phyloP scores from a whole-genome alignment of 2,797 vertebrate genomes.

The Amphiprion clarkii region DNA sequence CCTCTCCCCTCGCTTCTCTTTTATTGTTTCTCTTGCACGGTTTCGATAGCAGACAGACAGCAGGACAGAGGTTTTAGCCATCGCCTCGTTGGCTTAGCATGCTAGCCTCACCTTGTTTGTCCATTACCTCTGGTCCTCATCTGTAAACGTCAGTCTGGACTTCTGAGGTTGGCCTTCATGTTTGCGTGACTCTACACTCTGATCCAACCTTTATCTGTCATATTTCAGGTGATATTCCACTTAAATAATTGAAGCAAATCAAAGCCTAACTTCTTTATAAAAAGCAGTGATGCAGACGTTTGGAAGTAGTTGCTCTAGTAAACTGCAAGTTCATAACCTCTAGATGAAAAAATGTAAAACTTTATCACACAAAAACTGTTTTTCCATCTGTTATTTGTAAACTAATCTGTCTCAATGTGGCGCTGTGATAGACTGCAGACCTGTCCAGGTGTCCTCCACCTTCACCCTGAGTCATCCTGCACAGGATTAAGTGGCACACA shows the following conservation, averaged over 20 bases:
- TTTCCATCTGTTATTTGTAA: not conserved
- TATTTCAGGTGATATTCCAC: constrained; percentile 39
- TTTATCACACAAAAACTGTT: not conserved
- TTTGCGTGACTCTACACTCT: constrained; percentile 36
- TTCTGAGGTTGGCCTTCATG: constrained; percentile 31
- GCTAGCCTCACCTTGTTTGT: constrained; percentile 68
- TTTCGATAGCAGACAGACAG: constrained; percentile 68
- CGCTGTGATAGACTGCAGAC: too few relatives aligned
- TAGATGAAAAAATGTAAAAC: not conserved
- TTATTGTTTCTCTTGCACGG: constrained; percentile 51
- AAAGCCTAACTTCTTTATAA: not conserved
- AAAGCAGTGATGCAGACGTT: too few relatives aligned
- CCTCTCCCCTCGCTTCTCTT: constrained; percentile 12
- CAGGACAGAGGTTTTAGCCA: constrained; percentile 70
- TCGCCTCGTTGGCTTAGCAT: constrained; percentile 46
- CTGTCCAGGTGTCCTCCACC: too few relatives aligned
- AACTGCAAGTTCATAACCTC: not conserved
- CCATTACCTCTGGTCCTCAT: constrained; percentile 61
- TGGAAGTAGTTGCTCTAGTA: not conserved
- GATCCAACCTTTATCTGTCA: constrained; percentile 28
- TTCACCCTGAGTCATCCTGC: too few relatives aligned
- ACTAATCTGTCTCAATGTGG: too few relatives aligned
- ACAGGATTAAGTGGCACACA: too few relatives aligned
- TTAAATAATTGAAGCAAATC: not conserved
- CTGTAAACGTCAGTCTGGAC: constrained; percentile 46